Evolutionary conservation across 1,140 invertebrate genomes (phyloP), one percentile per base, ranked within the genome.

Genomic region (Hydropsyche tenuis): DNA sequence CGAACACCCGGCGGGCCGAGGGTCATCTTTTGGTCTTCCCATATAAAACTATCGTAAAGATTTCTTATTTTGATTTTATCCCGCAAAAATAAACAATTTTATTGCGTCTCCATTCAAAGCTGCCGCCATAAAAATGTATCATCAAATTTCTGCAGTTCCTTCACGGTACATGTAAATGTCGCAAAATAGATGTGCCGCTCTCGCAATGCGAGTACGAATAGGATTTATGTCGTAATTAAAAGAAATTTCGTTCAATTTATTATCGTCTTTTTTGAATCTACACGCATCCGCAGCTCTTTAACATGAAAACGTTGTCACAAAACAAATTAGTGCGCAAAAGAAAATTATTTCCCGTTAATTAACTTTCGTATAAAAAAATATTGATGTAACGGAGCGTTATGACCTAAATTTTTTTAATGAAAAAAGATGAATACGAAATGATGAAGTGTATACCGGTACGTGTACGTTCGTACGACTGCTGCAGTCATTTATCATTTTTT

Each of bases 1-100:
- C 48, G 46, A 60, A 56, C 68, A 60, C 68, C 68, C 68, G 68
- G 66, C 53, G 27, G 66, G 27, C 66, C 45, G 23, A 22, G 20
- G 66, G 68, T 70, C 68, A 70, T 70, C 68, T 18, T 22, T 18
- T 16, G 68, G 68, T n/a, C 66, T 43, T 42, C n/a, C 51, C 25
- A 22, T 46, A 70, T 70, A 70, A 70, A 70, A 70, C 68, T 70
- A 70, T 70, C 68, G 68, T 70, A 70, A 70, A 70, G 68, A 70
- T 70, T 37, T 46, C 68, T 70, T 70, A 70, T 70, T 70, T 70
- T 70, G 68, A 70, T 70, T 70, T 70, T 70, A 70, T 70, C 68
- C 68, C 48, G 23, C 68, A 70, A 70, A 70, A 70, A 70, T 70
- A 70, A 68, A 70, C 68, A 70, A 37, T 70, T 70, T 70, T 70